These are phyloP conservation scores for Sebastes paucispinis DNA, from an alignment of 2,797 vertebrate genomes.

Conservation along the genomic window DNA sequence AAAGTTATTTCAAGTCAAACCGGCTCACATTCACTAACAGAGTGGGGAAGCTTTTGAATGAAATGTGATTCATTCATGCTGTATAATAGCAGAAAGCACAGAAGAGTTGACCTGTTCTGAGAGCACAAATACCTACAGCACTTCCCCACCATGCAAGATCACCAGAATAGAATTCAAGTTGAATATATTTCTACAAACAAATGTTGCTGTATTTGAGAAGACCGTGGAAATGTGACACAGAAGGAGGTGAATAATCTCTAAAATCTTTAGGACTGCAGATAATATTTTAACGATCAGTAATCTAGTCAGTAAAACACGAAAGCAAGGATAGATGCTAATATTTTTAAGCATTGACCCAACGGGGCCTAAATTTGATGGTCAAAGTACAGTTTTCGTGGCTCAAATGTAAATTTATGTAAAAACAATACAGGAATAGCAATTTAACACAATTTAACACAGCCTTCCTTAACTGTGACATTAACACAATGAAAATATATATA, in stretches of 20 bases:
- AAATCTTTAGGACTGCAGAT: neutral
- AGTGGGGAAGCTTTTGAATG: neutral
- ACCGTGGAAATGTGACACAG: neutral
- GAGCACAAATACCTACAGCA: neutral
- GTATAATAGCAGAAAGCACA: neutral
- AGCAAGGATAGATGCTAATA: too few relatives aligned
- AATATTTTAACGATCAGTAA: neutral
- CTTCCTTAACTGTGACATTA: too few relatives aligned
- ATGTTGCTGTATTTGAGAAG: neutral
- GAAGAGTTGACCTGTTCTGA: neutral
- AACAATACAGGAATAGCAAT: too few relatives aligned
- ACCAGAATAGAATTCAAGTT: neutral
- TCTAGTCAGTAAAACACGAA: neutral
- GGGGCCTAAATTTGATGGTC: too few relatives aligned
- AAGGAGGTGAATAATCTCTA: neutral
- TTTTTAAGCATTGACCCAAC: too few relatives aligned
- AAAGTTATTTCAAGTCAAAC: slow-evolving; percentile 2
- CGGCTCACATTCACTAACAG: neutral
- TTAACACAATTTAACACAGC: too few relatives aligned
- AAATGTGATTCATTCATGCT: neutral
- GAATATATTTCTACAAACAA: neutral
- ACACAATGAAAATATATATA: too few relatives aligned
- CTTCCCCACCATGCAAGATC: neutral
- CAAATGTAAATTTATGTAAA: too few relatives aligned
- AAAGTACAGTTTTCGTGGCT: too few relatives aligned